Conservation (phyloP, 2,888 invertebrate genomes). For the Axea sp. region DNA sequence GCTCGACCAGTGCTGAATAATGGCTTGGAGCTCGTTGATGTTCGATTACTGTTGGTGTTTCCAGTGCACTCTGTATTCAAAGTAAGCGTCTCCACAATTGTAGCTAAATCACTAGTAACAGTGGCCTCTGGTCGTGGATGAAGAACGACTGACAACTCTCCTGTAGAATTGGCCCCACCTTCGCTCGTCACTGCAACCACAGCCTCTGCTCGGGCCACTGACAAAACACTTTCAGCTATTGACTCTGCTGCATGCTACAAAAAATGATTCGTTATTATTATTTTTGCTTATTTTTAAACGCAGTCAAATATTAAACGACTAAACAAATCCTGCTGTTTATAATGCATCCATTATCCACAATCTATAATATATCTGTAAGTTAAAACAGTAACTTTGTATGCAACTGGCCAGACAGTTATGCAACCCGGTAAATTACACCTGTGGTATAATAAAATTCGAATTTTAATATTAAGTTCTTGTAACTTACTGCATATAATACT, state of each 20-base stretch:
- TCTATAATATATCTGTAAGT: no score
- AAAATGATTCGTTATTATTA: no score
- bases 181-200: conserved; percentile 81
- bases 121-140: conserved; percentile 83
- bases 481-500: no score
- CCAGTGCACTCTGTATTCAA: conserved; percentile 79
- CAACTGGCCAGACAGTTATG: no score
- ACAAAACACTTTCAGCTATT: conserved; percentile 90
- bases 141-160: conserved; percentile 82
- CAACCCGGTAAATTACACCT: no score
- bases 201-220: conserved; percentile 86
- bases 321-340: no score
- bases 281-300: no score
- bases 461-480: no score
- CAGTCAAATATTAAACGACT: no score
- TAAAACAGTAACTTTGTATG: no score
- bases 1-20: conserved; percentile 74
- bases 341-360: no score
- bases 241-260: conserved; percentile 90
- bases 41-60: conserved; percentile 82
- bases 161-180: conserved; percentile 81
- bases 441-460: no score
- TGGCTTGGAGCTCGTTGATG: conserved; percentile 76
- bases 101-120: conserved; percentile 87
- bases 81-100: conserved; percentile 91